Base-by-base conservation (phyloP, 2,797 vertebrate genomes). In the Bovichtus variegatus region DNA sequence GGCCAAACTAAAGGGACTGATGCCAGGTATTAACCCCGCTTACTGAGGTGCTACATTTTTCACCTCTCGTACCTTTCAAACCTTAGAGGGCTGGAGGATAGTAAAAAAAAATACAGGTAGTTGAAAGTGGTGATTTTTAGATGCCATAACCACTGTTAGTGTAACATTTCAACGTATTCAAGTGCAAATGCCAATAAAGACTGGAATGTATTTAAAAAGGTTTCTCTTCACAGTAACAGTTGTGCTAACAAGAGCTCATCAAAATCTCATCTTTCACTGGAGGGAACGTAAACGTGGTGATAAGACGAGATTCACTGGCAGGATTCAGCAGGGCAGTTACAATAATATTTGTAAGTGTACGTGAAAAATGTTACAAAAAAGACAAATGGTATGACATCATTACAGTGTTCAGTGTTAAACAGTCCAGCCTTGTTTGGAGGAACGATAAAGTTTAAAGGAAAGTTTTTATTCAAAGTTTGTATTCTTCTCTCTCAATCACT, bases 161-260 rank as follows among this genome's bases (percentile, higher is more conserved):
- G 38, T 81, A 87, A 90, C 55, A 71, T 88, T 80, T 79, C 21
- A 61, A 61, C 8, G 54, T 61, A 38, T 63, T 81, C 57, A 89
- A 90, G 91, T 93, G 92, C 89, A 92, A 92, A 91, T 72, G 73
- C 51, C 61, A 68, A 77, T n/a, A 64, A 80, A 71, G 61, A 86
- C 76, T 87, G 91, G 90, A 93, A 93, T 93, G 94, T 91, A 72
- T 84, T 85, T 23, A 64, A 73, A 71, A 53, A 80, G 59, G 67
- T 31, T 65, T 74, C 29, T 73, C 47, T 53, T 82, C 71, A 65
- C 64, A 47, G 77, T 81, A 55, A 69, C 25, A 63, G 46, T 71
- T 82, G 66, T 63, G 74, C 74, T 25, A 66, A 74, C 36, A 2
- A 21, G 46, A 65, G 61, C 40, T 61, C 38, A 29, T 23, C 55